These are phyloP conservation scores for Linnaemya vulpina DNA, from an alignment of 2,888 invertebrate species.

Conservation along the genomic window DNA sequence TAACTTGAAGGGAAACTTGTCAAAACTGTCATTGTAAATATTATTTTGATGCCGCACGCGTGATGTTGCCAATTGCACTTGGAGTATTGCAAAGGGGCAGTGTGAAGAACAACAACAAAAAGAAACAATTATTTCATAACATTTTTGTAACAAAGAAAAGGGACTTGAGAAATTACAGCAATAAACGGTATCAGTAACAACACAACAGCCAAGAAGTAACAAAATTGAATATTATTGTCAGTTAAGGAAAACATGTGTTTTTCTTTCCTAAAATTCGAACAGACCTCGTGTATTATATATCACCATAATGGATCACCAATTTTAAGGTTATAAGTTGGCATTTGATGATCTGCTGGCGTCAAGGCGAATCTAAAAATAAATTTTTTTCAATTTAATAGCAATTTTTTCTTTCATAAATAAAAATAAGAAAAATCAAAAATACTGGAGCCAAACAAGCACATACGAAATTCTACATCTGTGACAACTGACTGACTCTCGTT, in stretches of 20 bases:
- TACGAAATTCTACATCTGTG: constrained; percentile 46
- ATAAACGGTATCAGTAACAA: no score
- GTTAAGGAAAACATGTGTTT: no score
- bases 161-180: no score
- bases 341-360: constrained; percentile 25
- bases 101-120: not conserved
- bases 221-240: no score
- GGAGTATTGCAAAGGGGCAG: constrained; percentile 11
- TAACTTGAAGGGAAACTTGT: constrained; percentile 71
- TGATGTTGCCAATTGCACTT: constrained; percentile 54
- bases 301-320: not conserved
- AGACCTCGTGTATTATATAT: no score
- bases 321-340: constrained; percentile 5
- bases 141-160: no score
- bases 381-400: not conserved
- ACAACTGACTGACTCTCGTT: constrained; percentile 47
- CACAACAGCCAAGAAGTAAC: no score
- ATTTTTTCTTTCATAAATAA: not conserved
- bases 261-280: no score
- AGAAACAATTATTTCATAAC: not conserved
- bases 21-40: constrained; percentile 66
- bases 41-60: constrained; percentile 65
- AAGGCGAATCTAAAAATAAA: constrained; percentile 12
- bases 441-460: constrained; percentile 21
- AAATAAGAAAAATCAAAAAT: no score